Evolutionary conservation across 2,113 vertebrate species (phyloP), one percentile per base, ranked within the genome.

Genomic region (Epinephelus cyanopodus): DNA sequence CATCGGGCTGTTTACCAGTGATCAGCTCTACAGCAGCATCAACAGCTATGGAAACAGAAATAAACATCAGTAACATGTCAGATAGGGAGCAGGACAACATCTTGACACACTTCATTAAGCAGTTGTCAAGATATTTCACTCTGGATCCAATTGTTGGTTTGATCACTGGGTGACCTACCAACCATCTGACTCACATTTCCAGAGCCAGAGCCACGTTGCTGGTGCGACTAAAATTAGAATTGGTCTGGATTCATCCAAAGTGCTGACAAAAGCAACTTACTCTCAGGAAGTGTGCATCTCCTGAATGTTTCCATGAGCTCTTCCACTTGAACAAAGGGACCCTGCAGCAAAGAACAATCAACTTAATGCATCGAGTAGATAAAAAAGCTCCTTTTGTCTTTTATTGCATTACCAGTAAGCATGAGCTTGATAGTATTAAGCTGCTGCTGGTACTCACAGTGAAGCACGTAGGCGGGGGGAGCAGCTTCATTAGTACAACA

Each of bases 301-400:
- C 98, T 96, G 75, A 99, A 97, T 89, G 96, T 95, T 92, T 99
- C 98, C 95, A 99, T 97, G 88, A 99, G 90, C 92, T 99, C 98
- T 94, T 99, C 98, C 87, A 99, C 98, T 95, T 99, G 97, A 64
- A 99, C 98, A 94, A 99, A 99, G 11, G 98, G 98, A 87, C 98
- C 98, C 98, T 99, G 89, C 73, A 90, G 78, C 48, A 47, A 70
- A 23, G 85, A 52, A 86, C 57, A 81, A 72, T 4, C 19, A 84
- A 60, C 25, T 50, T 15, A 70, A 73, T 69, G n/a, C 62, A 71
- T 79, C 56, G 13, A 9, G 45, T 4, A 47, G 8, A 17, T 42
- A 53, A 61, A 50, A 75, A 60, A 50, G 42, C 15, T 61, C 58
- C 52, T 71, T 48, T 61, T 27, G 0, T 45, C 3, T 79, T 53